phyloP scores from a whole-genome alignment of 2,797 vertebrate species.

The Sebastes iracundus region DNA sequence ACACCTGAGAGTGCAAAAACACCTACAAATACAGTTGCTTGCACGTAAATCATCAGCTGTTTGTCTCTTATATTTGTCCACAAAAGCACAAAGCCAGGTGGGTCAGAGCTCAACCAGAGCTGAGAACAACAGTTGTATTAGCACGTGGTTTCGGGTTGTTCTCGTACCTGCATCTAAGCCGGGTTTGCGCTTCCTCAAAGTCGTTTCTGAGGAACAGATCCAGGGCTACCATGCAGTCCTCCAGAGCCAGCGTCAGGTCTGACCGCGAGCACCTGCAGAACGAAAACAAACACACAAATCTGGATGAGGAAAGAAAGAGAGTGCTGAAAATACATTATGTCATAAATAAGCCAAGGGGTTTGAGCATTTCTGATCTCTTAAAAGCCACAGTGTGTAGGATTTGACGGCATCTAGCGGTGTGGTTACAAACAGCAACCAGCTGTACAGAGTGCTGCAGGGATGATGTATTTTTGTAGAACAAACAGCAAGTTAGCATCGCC shows the following conservation, averaged over 20 bases:
- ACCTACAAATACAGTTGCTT: background rate
- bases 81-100: constrained; percentile 7
- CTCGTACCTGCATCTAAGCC: constrained; percentile 89
- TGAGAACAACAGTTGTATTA: background rate
- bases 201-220: constrained; percentile 96
- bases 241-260: constrained; percentile 89
- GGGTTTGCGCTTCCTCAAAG: constrained; percentile 91
- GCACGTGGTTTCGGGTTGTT: background rate
- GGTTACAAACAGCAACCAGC: too few species aligned
- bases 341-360: background rate
- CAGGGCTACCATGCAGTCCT: constrained; percentile 93
- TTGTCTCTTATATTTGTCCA: background rate
- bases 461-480: too few species aligned
- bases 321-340: background rate
- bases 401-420: background rate
- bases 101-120: background rate
- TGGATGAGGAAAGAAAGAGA: background rate
- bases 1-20: background rate
- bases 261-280: constrained; percentile 84
- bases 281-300: constrained; percentile 41
- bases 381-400: background rate
- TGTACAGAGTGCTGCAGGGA: too few species aligned
- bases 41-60: background rate
- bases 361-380: background rate
- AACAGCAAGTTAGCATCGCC: too few species aligned